These are phyloP conservation scores for Pimephales promelas DNA, from an alignment of 2,113 vertebrate species.

Conservation along the genomic window DNA sequence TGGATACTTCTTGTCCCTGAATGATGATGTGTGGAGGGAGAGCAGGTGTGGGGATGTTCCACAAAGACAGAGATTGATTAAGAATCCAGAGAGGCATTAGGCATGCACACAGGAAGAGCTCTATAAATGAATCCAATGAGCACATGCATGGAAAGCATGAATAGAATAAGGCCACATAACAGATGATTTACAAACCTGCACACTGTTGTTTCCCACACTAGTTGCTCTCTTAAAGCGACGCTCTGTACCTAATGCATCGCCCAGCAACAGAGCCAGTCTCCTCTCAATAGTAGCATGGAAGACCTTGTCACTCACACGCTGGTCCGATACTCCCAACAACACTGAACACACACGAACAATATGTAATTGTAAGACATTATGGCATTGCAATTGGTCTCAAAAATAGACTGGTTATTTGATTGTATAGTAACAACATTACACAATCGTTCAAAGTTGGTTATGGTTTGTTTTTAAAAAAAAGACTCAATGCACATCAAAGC, in stretches of 20 bases:
- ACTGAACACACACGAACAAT: slow-evolving; percentile 62
- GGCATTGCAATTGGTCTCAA: background rate
- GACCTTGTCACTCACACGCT: slow-evolving; percentile 81
- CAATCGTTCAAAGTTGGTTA: slow-evolving; percentile 4
- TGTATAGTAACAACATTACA: background rate
- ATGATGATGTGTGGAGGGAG: slow-evolving; percentile 60
- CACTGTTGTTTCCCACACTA: slow-evolving; percentile 78
- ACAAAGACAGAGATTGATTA: slow-evolving; percentile 66
- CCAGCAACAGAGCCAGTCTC: slow-evolving; percentile 85
- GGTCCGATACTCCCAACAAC: slow-evolving; percentile 86
- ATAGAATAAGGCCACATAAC: background rate
- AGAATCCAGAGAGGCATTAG: slow-evolving; percentile 56
- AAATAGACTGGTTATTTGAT: background rate
- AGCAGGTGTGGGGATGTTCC: slow-evolving; percentile 68
- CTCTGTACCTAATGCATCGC: slow-evolving; percentile 79
- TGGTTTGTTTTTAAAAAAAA: background rate
- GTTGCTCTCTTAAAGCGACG: slow-evolving; percentile 88
- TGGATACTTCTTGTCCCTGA: slow-evolving; percentile 68
- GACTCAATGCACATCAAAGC: background rate
- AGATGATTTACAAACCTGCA: slow-evolving; percentile 67
- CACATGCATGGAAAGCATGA: slow-evolving; percentile 1
- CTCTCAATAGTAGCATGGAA: slow-evolving; percentile 93
- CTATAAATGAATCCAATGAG: slow-evolving; percentile 26
- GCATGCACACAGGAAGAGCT: slow-evolving; percentile 32
- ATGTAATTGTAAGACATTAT: background rate